These are phyloP conservation scores for Oreohelix idahoensis DNA, from an alignment of 1,140 invertebrate genomes.

Conservation along the genomic window DNA sequence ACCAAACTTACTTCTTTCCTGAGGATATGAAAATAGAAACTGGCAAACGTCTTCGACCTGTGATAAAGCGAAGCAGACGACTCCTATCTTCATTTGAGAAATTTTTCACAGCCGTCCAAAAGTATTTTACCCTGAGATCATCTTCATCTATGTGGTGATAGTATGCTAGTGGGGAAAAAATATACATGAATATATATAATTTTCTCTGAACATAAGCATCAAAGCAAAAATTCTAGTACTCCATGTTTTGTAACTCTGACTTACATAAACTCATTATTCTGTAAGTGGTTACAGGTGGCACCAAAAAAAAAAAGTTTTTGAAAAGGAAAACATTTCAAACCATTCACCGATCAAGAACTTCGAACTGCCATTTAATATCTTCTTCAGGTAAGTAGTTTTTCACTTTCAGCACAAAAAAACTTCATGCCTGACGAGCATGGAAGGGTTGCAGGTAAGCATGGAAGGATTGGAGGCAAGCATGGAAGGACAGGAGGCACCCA, in stretches of 20 bases:
- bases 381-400: not conserved
- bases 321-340: no score
- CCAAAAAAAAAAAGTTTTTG: no score
- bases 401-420: not conserved
- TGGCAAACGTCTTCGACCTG: slow-evolving; percentile 70
- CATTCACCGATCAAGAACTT: not conserved
- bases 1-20: slow-evolving; percentile 64
- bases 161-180: slow-evolving; percentile 57
- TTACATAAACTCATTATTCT: no score
- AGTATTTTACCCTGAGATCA: slow-evolving; percentile 67
- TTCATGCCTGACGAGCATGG: not conserved
- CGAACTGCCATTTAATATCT: not conserved
- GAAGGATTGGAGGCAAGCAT: no score
- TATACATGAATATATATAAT: not conserved
- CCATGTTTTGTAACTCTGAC: no score
- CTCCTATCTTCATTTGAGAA: slow-evolving; percentile 73
- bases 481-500: no score
- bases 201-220: no score
- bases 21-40: slow-evolving; percentile 68
- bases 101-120: slow-evolving; percentile 71
- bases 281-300: no score
- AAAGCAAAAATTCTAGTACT: no score
- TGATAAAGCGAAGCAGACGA: slow-evolving; percentile 71
- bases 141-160: slow-evolving; percentile 70
- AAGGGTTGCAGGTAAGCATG: no score